Percentiles rank a stretch among this genome's conserved stretches.
phyloP scores from a whole-genome alignment of 2,888 invertebrate species.

The Lasioglossum leucozonium region DNA sequence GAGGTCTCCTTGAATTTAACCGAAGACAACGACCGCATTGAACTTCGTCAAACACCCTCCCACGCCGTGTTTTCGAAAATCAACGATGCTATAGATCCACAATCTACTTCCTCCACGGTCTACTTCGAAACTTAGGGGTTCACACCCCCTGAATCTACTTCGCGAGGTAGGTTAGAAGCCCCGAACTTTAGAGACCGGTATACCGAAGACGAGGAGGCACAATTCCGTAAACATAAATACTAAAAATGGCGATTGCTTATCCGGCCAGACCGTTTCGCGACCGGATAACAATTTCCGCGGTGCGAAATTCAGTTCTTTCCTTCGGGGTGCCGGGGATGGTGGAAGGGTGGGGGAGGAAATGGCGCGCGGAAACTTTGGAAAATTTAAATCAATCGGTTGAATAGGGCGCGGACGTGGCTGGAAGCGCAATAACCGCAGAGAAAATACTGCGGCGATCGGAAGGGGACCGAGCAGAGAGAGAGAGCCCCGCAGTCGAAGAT shows the following conservation, averaged over 20 bases:
- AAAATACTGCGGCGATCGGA: conserved; percentile 59
- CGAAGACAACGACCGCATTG: background rate
- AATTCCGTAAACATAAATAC: background rate
- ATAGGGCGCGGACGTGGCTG: conserved; percentile 51
- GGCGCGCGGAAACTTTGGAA: conserved; percentile 70
- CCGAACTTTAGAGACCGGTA: background rate
- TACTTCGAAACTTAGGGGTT: background rate
- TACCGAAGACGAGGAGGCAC: background rate
- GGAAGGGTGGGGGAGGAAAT: background rate
- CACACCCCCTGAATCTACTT: background rate
- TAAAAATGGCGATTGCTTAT: background rate
- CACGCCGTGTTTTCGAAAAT: background rate
- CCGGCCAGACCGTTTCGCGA: background rate
- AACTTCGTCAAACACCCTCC: background rate
- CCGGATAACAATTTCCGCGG: background rate
- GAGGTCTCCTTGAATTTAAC: background rate
- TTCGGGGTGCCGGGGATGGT: background rate
- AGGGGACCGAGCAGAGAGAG: conserved; percentile 22
- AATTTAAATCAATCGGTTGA: conserved; percentile 77
- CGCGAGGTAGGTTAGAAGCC: background rate
- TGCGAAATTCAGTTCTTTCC: background rate
- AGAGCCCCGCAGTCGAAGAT: conserved; percentile 64
- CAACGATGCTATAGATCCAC: background rate
- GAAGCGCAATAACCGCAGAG: conserved; percentile 66
- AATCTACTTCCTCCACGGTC: background rate